Evolutionary conservation across 2,888 invertebrate genomes (phyloP).

Genomic region (Pedicia rivosa): DNA sequence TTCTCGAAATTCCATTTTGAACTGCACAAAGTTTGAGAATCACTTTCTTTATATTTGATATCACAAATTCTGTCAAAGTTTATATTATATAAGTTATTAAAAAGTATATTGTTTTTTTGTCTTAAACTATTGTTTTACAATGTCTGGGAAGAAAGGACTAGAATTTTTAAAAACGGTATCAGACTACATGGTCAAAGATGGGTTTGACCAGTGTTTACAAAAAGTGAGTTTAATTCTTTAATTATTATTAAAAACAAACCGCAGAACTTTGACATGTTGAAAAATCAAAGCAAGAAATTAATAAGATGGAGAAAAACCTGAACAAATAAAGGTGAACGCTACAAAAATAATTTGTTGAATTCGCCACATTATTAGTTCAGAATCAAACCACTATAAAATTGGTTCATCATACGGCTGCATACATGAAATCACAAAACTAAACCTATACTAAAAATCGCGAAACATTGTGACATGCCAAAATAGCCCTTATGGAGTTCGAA

Average conservation of each 20-base stretch:
- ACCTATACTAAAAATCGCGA: too few species aligned
- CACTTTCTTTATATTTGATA: background rate
- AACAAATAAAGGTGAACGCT: too few species aligned
- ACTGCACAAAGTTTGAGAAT: too few species aligned
- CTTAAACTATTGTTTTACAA: constrained; percentile 10
- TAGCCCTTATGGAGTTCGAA: too few species aligned
- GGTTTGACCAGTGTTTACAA: constrained; percentile 31
- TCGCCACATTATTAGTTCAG: too few species aligned
- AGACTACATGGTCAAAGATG: constrained; percentile 23
- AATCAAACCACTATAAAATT: too few species aligned
- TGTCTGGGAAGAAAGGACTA: constrained; percentile 21
- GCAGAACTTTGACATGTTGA: background rate
- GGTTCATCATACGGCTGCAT: background rate
- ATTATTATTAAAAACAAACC: constrained; percentile 24
- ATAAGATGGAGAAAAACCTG: too few species aligned
- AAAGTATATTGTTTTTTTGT: background rate
- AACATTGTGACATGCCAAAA: too few species aligned
- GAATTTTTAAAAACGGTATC: constrained; percentile 28
- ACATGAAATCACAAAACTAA: background rate
- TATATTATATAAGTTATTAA: background rate
- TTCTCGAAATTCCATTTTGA: constrained; percentile 1
- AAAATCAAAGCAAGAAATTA: too few species aligned
- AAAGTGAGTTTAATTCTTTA: constrained; percentile 27
- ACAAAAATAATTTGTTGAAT: background rate
- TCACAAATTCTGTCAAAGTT: background rate